Conservation (phyloP, 2,888 invertebrate species). For the Hermaeophaga mercurialis region DNA sequence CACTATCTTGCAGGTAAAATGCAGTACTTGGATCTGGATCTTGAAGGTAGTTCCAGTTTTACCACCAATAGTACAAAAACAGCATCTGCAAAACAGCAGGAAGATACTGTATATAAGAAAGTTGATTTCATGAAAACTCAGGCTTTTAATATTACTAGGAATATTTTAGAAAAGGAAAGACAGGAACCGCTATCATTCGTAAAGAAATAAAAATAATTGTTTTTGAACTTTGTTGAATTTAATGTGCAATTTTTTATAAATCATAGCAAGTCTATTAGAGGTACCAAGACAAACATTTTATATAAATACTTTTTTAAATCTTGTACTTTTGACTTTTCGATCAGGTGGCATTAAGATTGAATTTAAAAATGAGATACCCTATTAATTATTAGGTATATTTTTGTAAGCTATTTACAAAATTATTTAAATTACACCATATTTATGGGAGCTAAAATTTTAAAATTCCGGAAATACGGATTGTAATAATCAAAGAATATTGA, state of each 20-base stretch:
- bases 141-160: slow-evolving; percentile 86
- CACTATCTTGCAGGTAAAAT: slow-evolving; percentile 54
- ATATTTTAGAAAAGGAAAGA: slow-evolving; percentile 76
- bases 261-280: no score
- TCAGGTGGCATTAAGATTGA: no score
- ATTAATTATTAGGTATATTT: no score
- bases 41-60: slow-evolving; percentile 57
- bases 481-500: no score
- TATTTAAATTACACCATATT: no score
- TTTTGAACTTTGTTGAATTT: slow-evolving; percentile 13
- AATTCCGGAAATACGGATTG: no score
- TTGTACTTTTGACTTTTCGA: no score
- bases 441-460: no score
- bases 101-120: slow-evolving; percentile 78
- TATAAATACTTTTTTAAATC: no score
- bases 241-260: slow-evolving; percentile 32
- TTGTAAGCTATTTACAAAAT: no score
- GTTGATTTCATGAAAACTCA: slow-evolving; percentile 94
- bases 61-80: slow-evolving; percentile 26
- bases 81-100: slow-evolving; percentile 44
- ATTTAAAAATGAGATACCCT: no score
- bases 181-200: slow-evolving; percentile 50
- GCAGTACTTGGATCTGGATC: slow-evolving; percentile 88
- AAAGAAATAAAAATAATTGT: slow-evolving; percentile 42
- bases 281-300: no score